Percentiles rank a stretch among this genome's conserved stretches.
Conservation (phyloP, 2,888 invertebrate species). For the Oconnorella tubifera region DNA sequence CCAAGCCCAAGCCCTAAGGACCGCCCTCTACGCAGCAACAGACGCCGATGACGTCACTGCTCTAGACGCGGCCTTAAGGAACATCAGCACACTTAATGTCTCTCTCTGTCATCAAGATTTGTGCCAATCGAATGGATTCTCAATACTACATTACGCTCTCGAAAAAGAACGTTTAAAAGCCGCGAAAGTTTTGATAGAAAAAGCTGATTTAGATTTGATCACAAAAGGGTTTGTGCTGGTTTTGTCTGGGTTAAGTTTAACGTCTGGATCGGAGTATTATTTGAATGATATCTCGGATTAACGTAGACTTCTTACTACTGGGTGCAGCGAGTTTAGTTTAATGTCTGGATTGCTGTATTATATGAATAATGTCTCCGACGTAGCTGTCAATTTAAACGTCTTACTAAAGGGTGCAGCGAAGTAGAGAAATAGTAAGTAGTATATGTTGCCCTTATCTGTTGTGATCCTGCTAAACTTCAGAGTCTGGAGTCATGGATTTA, state of each 20-base stretch:
- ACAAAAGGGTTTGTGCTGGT: not conserved
- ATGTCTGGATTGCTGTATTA: too few species aligned
- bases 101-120: slow-evolving; percentile 8
- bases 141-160: slow-evolving; percentile 15
- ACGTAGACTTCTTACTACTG: too few species aligned
- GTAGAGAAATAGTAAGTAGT: too few species aligned
- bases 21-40: not conserved
- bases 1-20: not conserved
- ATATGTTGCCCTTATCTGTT: too few species aligned
- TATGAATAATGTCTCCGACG: too few species aligned
- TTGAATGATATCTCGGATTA: not conserved
- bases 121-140: slow-evolving; percentile 15
- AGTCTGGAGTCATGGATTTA: too few species aligned
- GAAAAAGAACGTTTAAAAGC: slow-evolving; percentile 11
- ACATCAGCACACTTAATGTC: not conserved
- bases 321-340: too few species aligned
- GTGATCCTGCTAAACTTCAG: too few species aligned
- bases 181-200: slow-evolving; percentile 11
- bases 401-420: too few species aligned
- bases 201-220: slow-evolving; percentile 3
- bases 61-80: not conserved
- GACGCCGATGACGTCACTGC: not conserved
- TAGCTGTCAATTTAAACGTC: too few species aligned
- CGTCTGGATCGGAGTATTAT: not conserved
- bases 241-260: not conserved